Conservation (phyloP, 2,888 invertebrate genomes). For the Pristionchus fissidentatus region DNA sequence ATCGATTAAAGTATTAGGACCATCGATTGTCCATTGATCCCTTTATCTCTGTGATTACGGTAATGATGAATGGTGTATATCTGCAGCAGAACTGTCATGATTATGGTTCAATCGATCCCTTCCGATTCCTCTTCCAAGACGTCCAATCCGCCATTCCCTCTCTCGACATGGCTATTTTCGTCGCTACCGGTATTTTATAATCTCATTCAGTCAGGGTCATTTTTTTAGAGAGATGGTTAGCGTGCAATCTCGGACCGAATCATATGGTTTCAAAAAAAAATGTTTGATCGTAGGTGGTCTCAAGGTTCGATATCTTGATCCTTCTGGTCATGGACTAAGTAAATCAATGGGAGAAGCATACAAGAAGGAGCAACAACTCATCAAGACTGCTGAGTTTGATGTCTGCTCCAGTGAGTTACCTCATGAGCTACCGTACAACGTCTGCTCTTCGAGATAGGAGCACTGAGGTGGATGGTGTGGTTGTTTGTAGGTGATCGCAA, state of each 20-base stretch:
- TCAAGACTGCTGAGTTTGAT: slow-evolving; percentile 54
- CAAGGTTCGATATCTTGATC: slow-evolving; percentile 54
- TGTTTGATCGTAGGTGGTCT: neutral
- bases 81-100: slow-evolving; percentile 71
- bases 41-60: too few relatives aligned
- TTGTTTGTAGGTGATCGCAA: slow-evolving; percentile 1
- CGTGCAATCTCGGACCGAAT: neutral
- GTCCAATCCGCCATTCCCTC: slow-evolving; percentile 59
- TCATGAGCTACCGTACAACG: neutral
- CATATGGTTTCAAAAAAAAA: too few relatives aligned
- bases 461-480: too few relatives aligned
- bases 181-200: slow-evolving; percentile 70
- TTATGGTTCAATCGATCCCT: slow-evolving; percentile 72
- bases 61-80: too few relatives aligned
- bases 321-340: neutral
- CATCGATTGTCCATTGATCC: too few relatives aligned
- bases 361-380: slow-evolving; percentile 53
- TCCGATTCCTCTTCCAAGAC: slow-evolving; percentile 63
- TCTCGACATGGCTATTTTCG: slow-evolving; percentile 67
- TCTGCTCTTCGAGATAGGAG: neutral
- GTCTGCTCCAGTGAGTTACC: slow-evolving; percentile 55
- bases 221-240: slow-evolving; percentile 67
- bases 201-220: too few relatives aligned
- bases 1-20: neutral
- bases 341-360: slow-evolving; percentile 54